These are phyloP conservation scores for Hoplostethus mediterraneus DNA, from an alignment of 2,797 vertebrate genomes.

Conservation along the genomic window DNA sequence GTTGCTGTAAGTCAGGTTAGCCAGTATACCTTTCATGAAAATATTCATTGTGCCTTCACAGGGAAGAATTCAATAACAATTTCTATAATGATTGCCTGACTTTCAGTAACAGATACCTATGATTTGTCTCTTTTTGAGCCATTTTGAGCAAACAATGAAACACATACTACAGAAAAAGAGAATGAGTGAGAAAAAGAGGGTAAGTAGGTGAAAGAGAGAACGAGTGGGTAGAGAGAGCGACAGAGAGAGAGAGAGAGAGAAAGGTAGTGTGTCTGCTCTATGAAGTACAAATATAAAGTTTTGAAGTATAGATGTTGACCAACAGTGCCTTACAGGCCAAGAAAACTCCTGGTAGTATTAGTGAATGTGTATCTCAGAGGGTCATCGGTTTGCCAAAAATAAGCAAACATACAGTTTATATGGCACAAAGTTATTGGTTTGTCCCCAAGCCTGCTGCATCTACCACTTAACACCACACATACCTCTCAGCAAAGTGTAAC, in stretches of 20 bases:
- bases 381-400: not conserved
- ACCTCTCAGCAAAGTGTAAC: not conserved
- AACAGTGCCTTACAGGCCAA: no score
- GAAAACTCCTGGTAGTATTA: not conserved
- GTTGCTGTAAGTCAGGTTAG: not conserved
- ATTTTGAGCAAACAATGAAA: conserved; percentile 14
- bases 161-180: conserved; percentile 5
- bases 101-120: not conserved
- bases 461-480: conserved; percentile 9
- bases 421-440: conserved; percentile 27
- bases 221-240: not conserved
- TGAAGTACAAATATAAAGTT: no score
- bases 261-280: not conserved
- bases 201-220: not conserved
- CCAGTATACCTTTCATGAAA: conserved; percentile 5
- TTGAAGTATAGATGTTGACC: no score
- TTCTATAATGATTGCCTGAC: not conserved
- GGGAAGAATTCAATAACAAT: not conserved
- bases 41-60: not conserved
- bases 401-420: conserved; percentile 17
- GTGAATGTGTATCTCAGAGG: conserved; percentile 13
- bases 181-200: not conserved
- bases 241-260: not conserved
- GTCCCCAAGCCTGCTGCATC: conserved; percentile 17
- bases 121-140: conserved; percentile 12